Base-by-base conservation (phyloP, 2,797 vertebrate genomes). In the Amniataba percoides region DNA sequence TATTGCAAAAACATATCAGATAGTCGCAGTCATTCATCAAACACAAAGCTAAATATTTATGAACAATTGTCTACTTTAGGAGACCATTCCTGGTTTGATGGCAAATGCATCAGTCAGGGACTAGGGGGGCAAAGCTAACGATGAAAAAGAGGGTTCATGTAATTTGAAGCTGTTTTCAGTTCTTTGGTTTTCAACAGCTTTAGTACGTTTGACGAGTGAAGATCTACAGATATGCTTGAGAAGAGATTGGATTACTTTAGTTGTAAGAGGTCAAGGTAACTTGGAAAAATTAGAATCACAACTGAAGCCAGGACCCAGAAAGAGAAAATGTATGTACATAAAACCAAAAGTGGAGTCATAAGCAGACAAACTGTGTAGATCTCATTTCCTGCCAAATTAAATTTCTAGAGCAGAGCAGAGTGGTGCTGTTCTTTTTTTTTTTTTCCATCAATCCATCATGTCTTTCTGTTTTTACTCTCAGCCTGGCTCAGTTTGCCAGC, bases 171-270 rank as follows among this genome's bases (percentile, higher is more conserved):
- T 46, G 77, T 59, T 80, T 79, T 84, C 52, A 68, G 80, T 83
- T 65, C 61, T 31, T 69, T 77, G 80, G 64, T 81, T 63, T 77
- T 71, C 52, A 72, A 40, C 55, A 64, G 18, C 58, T 86, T 74
- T 46, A 66, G 78, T 74, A 65, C 60, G 57, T 23, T 70, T 76
- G 71, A 92, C 82, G 87, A 71, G 69, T 78, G 73, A 90, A 73
- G 58, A 87, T 88, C 71, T 81, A 76, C 81, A 91, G 87, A 91
- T 84, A 74, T 77, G 75, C 80, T 57, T 49, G 6, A 57, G 58
- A 7, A 55, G 18, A 57, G 70, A 69, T 86, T 68, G 78, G 48
- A 84, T 89, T 87, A 85, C 81, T 73, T 73, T 74, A 60, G 61
- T 68, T 55, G 66, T 16, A 71, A 85, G 49, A 67, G 76, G 78